phyloP scores from a whole-genome alignment of 2,113 vertebrate species.

The Chamaetylas fuelleborni region DNA sequence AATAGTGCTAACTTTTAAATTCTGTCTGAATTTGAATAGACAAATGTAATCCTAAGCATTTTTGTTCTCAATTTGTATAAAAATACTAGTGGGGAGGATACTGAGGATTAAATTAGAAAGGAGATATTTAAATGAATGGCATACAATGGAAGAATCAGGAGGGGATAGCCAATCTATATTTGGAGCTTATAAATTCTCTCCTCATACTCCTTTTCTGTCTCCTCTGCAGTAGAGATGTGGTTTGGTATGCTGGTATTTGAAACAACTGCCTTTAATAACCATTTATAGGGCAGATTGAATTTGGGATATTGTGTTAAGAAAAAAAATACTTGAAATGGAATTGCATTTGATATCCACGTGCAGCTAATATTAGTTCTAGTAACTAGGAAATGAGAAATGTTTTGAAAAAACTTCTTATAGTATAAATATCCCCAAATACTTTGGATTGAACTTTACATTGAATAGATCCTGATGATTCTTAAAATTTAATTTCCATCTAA shows the following conservation, averaged over 20 bases:
- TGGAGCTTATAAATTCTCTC: neutral
- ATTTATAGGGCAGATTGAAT: neutral
- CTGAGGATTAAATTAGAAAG: neutral
- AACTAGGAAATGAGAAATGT: constrained; percentile 30
- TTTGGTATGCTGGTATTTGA: constrained; percentile 39
- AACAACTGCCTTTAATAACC: constrained; percentile 23
- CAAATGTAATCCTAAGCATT: neutral
- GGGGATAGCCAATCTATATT: neutral
- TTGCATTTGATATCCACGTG: neutral
- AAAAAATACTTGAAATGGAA: neutral
- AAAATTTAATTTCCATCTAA: neutral
- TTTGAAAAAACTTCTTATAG: neutral
- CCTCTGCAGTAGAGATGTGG: neutral
- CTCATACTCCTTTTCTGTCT: neutral
- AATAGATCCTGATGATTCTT: neutral
- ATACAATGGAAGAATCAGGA: neutral
- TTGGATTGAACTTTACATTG: neutral
- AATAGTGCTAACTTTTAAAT: neutral
- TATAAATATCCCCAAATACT: neutral
- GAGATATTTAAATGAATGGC: neutral
- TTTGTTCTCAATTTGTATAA: neutral
- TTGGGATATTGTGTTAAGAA: neutral
- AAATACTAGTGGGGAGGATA: neutral
- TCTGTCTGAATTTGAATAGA: neutral
- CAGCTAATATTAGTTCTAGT: constrained; percentile 20